These are phyloP conservation scores for Parnassius orleans DNA, from an alignment of 2,888 invertebrate species.

Conservation along the genomic window DNA sequence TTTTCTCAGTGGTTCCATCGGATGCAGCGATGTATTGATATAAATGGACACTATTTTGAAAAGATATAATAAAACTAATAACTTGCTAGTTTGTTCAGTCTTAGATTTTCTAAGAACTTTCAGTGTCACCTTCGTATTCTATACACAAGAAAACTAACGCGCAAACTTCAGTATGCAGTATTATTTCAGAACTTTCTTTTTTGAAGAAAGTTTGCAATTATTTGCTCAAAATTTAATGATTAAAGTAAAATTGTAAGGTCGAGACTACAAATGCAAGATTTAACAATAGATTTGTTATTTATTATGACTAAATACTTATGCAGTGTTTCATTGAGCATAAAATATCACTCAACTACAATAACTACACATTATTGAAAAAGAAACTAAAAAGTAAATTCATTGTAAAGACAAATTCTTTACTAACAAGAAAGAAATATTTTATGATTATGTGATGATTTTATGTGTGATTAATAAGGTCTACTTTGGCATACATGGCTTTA, in stretches of 20 bases:
- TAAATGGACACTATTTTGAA: too few relatives aligned
- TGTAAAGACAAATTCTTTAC: not conserved
- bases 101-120: too few relatives aligned
- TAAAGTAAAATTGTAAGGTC: not conserved
- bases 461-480: slow-evolving; percentile 21
- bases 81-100: too few relatives aligned
- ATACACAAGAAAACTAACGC: not conserved
- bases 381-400: slow-evolving; percentile 28
- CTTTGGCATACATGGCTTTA: slow-evolving; percentile 17
- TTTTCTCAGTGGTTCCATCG: too few relatives aligned
- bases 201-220: too few relatives aligned
- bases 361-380: slow-evolving; percentile 14
- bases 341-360: slow-evolving; percentile 16
- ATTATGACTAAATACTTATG: slow-evolving; percentile 10
- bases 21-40: too few relatives aligned
- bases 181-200: too few relatives aligned
- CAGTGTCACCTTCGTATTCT: too few relatives aligned
- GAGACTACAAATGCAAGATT: slow-evolving; percentile 1
- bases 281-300: not conserved
- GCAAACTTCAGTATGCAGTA: too few relatives aligned
- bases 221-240: too few relatives aligned
- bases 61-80: too few relatives aligned
- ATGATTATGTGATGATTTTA: slow-evolving; percentile 27
- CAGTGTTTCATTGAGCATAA: slow-evolving; percentile 19
- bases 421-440: slow-evolving; percentile 28